Evolutionary conservation across 1,140 invertebrate species (phyloP).

Genomic region (fruit fly (Drosophila melanogaster)): DNA sequence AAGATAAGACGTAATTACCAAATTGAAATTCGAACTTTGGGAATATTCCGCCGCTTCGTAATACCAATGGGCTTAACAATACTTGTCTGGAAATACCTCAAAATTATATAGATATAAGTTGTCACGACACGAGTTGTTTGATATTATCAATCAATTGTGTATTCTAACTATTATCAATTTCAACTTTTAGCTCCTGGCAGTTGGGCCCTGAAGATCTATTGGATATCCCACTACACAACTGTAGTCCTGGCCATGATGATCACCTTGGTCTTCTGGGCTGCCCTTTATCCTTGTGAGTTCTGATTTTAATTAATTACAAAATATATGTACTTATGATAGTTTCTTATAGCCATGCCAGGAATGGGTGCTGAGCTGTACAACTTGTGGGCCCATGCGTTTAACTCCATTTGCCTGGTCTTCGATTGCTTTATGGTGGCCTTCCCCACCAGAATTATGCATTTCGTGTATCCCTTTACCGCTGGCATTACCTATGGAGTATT

Average conservation of each 20-base stretch:
- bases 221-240: conserved; percentile 86
- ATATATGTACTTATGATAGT: not conserved
- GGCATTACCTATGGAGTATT: conserved; percentile 88
- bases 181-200: conserved; percentile 52
- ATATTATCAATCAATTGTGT: no score
- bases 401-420: conserved; percentile 89
- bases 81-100: no score
- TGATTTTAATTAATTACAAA: no score
- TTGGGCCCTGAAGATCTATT: conserved; percentile 86
- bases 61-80: no score
- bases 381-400: conserved; percentile 90
- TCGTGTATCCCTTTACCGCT: conserved; percentile 88
- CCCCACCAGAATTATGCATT: conserved; percentile 88
- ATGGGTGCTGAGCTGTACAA: conserved; percentile 85
- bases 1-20: no score
- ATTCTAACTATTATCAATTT: no score
- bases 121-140: no score
- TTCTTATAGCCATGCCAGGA: conserved; percentile 46
- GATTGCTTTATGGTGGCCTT: conserved; percentile 89
- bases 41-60: no score
- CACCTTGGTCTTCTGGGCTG: conserved; percentile 87
- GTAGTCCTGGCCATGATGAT: conserved; percentile 86
- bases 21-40: no score
- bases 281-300: conserved; percentile 84
- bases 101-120: no score